phyloP scores from a whole-genome alignment of 1,140 invertebrate species.

The Brachionus angularis region DNA sequence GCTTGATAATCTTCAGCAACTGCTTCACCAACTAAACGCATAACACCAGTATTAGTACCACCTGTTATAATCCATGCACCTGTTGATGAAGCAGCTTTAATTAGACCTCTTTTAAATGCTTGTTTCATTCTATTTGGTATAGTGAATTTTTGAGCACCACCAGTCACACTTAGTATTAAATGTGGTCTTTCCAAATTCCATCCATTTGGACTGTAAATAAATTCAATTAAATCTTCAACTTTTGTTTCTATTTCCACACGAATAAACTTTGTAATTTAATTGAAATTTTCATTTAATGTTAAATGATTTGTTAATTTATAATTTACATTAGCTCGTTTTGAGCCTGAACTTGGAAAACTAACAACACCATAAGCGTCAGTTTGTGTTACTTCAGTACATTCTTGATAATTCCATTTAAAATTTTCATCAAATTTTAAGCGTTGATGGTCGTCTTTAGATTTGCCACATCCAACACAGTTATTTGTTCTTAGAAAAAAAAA shows the following conservation, averaged over 20 bases:
- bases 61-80: slow-evolving; percentile 94
- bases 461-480: neutral
- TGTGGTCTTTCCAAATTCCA: slow-evolving; percentile 93
- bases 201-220: slow-evolving; percentile 61
- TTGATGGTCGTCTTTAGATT: neutral
- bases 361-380: slow-evolving; percentile 28
- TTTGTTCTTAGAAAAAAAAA: neutral
- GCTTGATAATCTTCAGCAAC: slow-evolving; percentile 65
- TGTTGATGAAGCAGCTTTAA: slow-evolving; percentile 93
- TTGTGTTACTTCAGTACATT: neutral
- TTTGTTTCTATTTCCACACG: slow-evolving; percentile 24
- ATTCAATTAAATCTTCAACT: neutral
- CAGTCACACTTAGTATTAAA: slow-evolving; percentile 91
- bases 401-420: slow-evolving; percentile 36
- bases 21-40: slow-evolving; percentile 64
- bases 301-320: neutral
- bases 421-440: neutral
- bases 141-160: slow-evolving; percentile 80
- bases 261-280: slow-evolving; percentile 17
- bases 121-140: slow-evolving; percentile 88
- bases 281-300: neutral
- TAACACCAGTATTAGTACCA: slow-evolving; percentile 85
- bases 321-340: slow-evolving; percentile 30
- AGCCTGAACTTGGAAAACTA: slow-evolving; percentile 27
- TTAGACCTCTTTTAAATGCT: slow-evolving; percentile 82